Base-by-base conservation (phyloP, 2,888 invertebrate genomes). In the Pseudoips prasinana region DNA sequence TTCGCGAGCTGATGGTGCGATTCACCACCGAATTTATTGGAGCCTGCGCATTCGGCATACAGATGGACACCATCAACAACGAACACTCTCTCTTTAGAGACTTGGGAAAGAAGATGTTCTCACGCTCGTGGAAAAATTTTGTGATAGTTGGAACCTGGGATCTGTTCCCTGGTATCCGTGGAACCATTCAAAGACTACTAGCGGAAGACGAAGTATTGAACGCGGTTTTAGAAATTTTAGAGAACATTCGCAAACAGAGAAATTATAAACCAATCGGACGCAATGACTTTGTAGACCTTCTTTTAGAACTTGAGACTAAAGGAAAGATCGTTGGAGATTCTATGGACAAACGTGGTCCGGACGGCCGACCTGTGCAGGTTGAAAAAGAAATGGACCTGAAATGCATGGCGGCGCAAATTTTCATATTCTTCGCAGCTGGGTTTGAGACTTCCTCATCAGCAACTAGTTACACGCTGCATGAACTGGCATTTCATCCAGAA, bases 401-500 rank as follows among this genome's bases (percentile, higher is more conserved):
- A 8, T 52, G 60, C 23, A 57, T 81, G 44, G 66, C 52, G 1
- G 76, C 81, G 2, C 82, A 82, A 47, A 66, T 76, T 2, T 75
- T 76, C 9, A 43, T 82, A 7, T 83, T 83, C 48, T 83, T 84
- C 17, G 71, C 64, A 3, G 89, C 86, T n/a, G 89, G 89, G 2
- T 88, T 82, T 19, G 87, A 88, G 46, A 87, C 89, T 0, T 83
- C 86, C 0, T 83, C 89, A 0, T 79, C 80, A 0, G 71, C 81
- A 1, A 74, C 85, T 1, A 82, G 81, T 34, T 81, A 58, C 30
- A 63, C 68, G 7, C 52, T 84, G 8, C 80, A 84, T 33, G 65
- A 78, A 38, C 61, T 89, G 0, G 86, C 89, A 0, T 72, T 59
- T 20, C 53, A 88, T 34, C 79, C 75, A 1, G 74, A 84, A 4